These are phyloP conservation scores for Autographa pulchrina DNA, from an alignment of 2,888 invertebrate species.

Conservation along the genomic window DNA sequence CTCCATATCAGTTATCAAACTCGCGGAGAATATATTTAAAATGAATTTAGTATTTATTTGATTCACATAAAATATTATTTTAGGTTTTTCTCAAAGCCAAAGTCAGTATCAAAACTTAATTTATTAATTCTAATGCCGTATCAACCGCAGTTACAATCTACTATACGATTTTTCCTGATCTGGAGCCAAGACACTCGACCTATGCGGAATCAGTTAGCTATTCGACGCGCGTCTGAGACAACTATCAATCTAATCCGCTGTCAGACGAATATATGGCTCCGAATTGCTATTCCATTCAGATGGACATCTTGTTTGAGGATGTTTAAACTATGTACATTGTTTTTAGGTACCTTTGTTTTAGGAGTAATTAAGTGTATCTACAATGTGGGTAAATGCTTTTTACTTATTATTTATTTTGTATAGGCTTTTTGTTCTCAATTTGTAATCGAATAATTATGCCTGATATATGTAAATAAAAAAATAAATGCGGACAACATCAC, in stretches of 20 bases:
- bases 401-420: too few relatives aligned
- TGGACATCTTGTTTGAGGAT: constrained; percentile 29
- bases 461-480: too few relatives aligned
- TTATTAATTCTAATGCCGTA: background rate
- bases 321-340: constrained; percentile 36
- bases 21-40: too few relatives aligned
- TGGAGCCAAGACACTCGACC: constrained; percentile 19
- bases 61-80: too few relatives aligned
- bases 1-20: too few relatives aligned
- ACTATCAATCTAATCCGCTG: constrained; percentile 49
- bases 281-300: constrained; percentile 47
- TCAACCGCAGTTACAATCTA: background rate
- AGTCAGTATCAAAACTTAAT: background rate
- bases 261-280: constrained; percentile 46
- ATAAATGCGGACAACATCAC: too few relatives aligned
- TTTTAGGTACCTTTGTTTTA: constrained; percentile 21
- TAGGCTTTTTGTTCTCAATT: too few relatives aligned
- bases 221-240: constrained; percentile 42
- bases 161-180: constrained; percentile 26
- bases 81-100: too few relatives aligned
- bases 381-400: too few relatives aligned
- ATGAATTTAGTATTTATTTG: too few relatives aligned
- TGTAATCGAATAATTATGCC: too few relatives aligned
- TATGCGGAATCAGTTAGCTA: constrained; percentile 44
- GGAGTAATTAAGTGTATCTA: too few relatives aligned